phyloP scores from a whole-genome alignment of 2,888 invertebrate genomes.

The Blastobasis lacticolella region DNA sequence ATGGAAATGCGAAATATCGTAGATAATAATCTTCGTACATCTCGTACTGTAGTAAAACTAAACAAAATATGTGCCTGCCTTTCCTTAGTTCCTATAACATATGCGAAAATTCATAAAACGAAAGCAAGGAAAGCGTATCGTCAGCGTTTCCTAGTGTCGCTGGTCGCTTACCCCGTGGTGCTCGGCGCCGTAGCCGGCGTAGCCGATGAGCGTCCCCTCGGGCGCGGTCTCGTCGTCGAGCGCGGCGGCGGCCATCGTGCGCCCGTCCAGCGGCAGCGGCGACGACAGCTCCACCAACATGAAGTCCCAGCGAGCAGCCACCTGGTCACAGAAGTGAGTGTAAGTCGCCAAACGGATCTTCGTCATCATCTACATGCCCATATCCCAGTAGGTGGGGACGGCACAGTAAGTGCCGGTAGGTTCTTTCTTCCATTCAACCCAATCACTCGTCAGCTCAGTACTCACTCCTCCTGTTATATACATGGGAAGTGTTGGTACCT shows the following conservation, averaged over 20 bases:
- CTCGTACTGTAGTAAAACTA: too few species aligned
- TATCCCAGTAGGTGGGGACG: neutral
- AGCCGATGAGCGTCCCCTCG: slow-evolving; percentile 20
- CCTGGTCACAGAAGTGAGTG: slow-evolving; percentile 24
- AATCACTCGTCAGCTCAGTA: neutral
- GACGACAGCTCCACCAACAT: slow-evolving; percentile 50
- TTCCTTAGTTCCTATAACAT: too few species aligned
- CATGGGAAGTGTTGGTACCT: too few species aligned
- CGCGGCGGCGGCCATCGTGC: slow-evolving; percentile 38
- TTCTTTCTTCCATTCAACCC: too few species aligned
- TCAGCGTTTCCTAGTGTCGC: slow-evolving; percentile 45
- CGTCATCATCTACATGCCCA: too few species aligned
- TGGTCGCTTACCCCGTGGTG: slow-evolving; percentile 26
- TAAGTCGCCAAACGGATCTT: too few species aligned
- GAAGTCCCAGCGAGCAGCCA: slow-evolving; percentile 60
- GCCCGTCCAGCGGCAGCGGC: slow-evolving; percentile 46
- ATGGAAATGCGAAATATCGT: too few species aligned
- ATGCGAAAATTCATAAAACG: too few species aligned
- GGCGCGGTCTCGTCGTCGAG: slow-evolving; percentile 28
- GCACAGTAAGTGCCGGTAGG: neutral
- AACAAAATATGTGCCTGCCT: too few species aligned
- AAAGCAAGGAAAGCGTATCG: too few species aligned
- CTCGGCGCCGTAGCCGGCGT: slow-evolving; percentile 33
- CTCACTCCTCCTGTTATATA: neutral
- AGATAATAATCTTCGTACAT: too few species aligned